Evolutionary conservation across 2,113 vertebrate species (phyloP), one percentile per base, ranked within the genome.

Genomic region (Sorex araneus): DNA sequence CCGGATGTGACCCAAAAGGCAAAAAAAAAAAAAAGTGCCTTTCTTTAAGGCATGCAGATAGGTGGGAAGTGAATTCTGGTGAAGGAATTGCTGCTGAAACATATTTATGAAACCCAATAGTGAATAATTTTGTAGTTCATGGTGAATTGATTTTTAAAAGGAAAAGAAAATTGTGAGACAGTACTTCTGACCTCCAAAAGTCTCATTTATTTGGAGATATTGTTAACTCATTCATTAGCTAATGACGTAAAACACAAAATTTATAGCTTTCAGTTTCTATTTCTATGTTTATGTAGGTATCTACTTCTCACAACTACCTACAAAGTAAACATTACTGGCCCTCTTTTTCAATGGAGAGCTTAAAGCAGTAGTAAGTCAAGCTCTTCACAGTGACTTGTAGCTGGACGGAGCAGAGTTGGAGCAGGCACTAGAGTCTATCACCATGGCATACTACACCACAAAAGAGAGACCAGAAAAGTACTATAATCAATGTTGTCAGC

Each of bases 131-230:
- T 40, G 40, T 40, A 40, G 15, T 54, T 54, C 54, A 16, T 54
- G 13, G 18, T 54, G 54, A 54, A 54, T 54, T 54, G 15, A 54
- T 54, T 54, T 15, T 54, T 54, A 16, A 27, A 64, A 40, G 7
- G 40, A 64, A 64, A 64, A 64, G 21, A 79, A 73, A 80, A 70
- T 21, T 79, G 63, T 75, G 50, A 60, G 13, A 67, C 0, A 78
- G 0, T 50, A 40, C 3, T 5, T 6, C 19, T 90, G 32, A 15
- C 30, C 1, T 36, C 32, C n/a, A 34, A 75, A 93, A 74, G 45
- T 89, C n/a, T 85, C 84, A 11, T 92, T 90, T 79, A 89, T 60
- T 87, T n/a, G 30, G 36, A 63, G 43, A 79, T 63, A 82, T 8
- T 82, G 77, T n/a, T 79, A 47, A 91, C 16, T 88, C 57, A 70